Conservation (phyloP, 2,113 vertebrate genomes). For the Poecile atricapillus region DNA sequence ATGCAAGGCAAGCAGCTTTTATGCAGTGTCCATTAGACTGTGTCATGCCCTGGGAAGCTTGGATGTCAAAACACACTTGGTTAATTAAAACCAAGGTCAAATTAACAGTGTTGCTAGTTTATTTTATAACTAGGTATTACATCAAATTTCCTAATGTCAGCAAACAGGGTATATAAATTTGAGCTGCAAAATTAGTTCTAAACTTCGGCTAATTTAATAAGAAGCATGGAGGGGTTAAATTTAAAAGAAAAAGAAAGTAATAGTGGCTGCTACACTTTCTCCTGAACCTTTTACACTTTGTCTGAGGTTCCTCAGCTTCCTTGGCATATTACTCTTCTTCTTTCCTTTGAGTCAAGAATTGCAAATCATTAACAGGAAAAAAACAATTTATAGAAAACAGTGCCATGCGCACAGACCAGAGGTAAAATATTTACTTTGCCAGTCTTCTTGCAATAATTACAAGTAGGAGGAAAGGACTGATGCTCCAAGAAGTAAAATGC, state of each 20-base stretch:
- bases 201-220: background rate
- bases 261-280: background rate
- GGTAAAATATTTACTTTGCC: background rate
- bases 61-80: background rate
- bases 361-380: background rate
- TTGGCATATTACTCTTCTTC: background rate
- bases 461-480: background rate
- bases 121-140: background rate
- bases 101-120: background rate
- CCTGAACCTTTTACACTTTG: background rate
- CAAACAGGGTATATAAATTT: background rate
- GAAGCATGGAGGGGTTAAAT: background rate
- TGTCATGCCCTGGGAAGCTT: background rate
- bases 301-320: background rate
- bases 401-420: background rate
- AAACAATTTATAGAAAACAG: background rate
- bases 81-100: constrained; percentile 30
- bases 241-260: background rate
- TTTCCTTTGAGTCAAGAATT: background rate
- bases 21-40: background rate
- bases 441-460: background rate
- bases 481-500: background rate
- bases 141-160: background rate
- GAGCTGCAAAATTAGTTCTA: background rate
- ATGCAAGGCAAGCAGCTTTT: background rate